phyloP scores from a whole-genome alignment of 2,888 invertebrate species.

The Tachina fera region DNA sequence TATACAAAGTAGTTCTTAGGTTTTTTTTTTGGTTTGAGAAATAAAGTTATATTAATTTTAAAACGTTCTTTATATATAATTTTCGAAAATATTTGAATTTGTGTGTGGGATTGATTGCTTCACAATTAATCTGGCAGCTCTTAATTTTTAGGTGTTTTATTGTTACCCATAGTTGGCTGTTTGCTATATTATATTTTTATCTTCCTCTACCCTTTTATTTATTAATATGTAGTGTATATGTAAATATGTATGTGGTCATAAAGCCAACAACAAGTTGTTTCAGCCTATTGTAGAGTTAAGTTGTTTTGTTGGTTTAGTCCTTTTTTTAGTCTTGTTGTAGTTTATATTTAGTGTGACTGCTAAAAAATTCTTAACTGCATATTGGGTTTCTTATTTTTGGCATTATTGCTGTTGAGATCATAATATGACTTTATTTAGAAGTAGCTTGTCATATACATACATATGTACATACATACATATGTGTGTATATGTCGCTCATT shows the following conservation, averaged over 20 bases:
- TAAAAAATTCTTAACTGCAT: constrained; percentile 6
- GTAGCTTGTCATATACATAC: neutral
- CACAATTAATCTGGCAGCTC: constrained; percentile 17
- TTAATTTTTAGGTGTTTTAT: neutral
- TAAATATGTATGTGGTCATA: neutral
- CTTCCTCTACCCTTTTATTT: neutral
- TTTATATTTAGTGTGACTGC: constrained; percentile 25
- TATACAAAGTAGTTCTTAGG: too few species aligned
- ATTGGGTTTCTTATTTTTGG: neutral
- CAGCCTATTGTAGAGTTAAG: constrained; percentile 53
- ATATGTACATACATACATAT: neutral
- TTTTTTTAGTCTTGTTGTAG: constrained; percentile 31
- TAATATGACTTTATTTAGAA: constrained; percentile 36
- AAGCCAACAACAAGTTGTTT: constrained; percentile 67
- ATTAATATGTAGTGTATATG: too few species aligned
- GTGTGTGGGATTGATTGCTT: neutral
- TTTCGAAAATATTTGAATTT: too few species aligned
- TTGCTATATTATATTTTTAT: neutral
- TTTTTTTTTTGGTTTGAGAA: too few species aligned
- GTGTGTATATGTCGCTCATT: too few species aligned
- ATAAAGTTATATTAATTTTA: too few species aligned
- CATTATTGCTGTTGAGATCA: constrained; percentile 12
- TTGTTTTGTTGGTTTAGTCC: constrained; percentile 24
- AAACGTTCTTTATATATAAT: too few species aligned
- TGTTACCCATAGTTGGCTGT: neutral